These are phyloP conservation scores for Trogon surrucura DNA, from an alignment of 2,113 vertebrate genomes.

Conservation along the genomic window DNA sequence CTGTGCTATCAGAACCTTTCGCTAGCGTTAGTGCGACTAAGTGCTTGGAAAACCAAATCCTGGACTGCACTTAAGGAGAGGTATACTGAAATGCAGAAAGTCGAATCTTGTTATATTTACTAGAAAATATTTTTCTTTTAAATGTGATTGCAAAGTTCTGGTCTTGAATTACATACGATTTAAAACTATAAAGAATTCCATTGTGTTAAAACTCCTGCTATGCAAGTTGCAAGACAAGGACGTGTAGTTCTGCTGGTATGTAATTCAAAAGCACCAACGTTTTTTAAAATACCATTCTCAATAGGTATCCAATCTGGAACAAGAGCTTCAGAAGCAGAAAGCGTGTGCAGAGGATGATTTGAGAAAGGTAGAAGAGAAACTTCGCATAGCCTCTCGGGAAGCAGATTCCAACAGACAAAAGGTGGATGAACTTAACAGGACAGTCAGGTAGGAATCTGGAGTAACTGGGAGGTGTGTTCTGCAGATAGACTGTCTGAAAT, in stretches of 20 bases:
- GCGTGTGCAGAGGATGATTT: conserved; percentile 76
- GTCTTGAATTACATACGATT: neutral
- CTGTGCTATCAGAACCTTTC: neutral
- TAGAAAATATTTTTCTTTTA: neutral
- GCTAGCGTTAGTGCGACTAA: neutral
- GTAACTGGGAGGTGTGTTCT: neutral
- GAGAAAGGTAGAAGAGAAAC: conserved; percentile 77
- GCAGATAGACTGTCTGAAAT: neutral
- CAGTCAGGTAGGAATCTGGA: conserved; percentile 76
- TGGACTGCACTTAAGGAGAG: neutral
- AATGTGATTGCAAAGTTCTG: neutral
- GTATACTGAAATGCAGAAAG: neutral
- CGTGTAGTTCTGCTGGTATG: neutral
- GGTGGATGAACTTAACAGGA: conserved; percentile 75
- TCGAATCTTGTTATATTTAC: neutral
- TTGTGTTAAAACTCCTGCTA: neutral
- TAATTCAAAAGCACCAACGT: neutral
- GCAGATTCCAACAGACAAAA: conserved; percentile 76
- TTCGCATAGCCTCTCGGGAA: conserved; percentile 67
- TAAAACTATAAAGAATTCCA: neutral
- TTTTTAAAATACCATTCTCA: neutral
- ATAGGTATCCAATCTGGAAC: conserved; percentile 88
- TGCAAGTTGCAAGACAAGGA: neutral
- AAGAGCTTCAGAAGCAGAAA: conserved; percentile 85
- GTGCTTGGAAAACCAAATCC: neutral